A percentile compares a stretch with the other conserved stretches of the same genome.
These are phyloP conservation scores for Uria aalge DNA, from an alignment of 2,113 vertebrate genomes.

Conservation along the genomic window DNA sequence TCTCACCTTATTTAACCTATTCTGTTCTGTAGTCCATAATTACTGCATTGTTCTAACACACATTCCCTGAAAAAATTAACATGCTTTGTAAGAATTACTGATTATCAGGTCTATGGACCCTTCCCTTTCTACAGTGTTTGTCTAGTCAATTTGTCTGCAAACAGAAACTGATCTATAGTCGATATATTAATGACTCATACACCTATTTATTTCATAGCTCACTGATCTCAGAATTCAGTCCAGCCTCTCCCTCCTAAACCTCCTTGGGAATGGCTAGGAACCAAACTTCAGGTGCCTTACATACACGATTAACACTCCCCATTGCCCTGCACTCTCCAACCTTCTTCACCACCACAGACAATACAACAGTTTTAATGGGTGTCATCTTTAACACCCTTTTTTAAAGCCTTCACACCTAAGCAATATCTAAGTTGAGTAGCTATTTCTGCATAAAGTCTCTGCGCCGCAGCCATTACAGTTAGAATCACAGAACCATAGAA, in stretches of 20 bases:
- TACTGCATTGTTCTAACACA: rapidly evolving
- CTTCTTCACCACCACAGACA: not conserved
- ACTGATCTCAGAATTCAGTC: not conserved
- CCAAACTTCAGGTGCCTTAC: not conserved
- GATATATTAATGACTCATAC: not conserved
- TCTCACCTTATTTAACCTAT: not conserved
- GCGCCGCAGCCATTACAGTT: not conserved
- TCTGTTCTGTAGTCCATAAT: not conserved
- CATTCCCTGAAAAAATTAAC: not conserved
- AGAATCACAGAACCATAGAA: not conserved
- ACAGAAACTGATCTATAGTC: not conserved
- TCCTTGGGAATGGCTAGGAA: not conserved
- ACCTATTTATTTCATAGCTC: not conserved
- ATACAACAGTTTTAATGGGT: not conserved
- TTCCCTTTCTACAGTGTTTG: rapidly evolving
- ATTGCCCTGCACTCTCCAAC: not conserved
- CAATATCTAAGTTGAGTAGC: not conserved
- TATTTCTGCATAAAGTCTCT: not conserved
- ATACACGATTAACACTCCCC: rapidly evolving
- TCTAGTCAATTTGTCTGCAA: not conserved
- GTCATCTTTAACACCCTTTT: not conserved
- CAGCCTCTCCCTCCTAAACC: not conserved
- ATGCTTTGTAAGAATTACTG: not conserved
- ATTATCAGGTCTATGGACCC: rapidly evolving
- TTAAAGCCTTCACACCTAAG: not conserved